Evolutionary conservation across 2,888 invertebrate genomes (phyloP).

Genomic region (Lasioglossum lativentre): DNA sequence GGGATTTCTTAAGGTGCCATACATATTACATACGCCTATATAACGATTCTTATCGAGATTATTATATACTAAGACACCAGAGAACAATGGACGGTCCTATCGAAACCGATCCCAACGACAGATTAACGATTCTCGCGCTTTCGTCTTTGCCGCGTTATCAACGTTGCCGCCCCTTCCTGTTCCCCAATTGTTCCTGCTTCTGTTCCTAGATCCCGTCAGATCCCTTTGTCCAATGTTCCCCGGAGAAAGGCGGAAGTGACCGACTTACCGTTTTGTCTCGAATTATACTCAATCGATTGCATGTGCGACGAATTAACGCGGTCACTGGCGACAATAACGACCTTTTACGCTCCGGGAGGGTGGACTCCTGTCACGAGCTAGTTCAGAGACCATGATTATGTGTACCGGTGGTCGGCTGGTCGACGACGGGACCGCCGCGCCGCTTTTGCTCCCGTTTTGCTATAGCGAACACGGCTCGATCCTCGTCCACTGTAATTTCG

Average conservation of each 20-base stretch:
- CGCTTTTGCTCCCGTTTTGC: neutral
- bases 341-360: conserved; percentile 35
- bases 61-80: conserved; percentile 5
- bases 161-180: conserved; percentile 27
- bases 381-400: conserved; percentile 41
- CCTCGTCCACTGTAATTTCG: conserved; percentile 1
- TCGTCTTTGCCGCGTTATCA: conserved; percentile 54
- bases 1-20: conserved; percentile 58
- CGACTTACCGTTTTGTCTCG: conserved; percentile 52
- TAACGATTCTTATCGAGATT: conserved; percentile 12
- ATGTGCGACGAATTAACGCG: conserved; percentile 58
- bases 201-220: neutral
- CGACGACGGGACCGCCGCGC: neutral
- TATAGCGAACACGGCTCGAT: neutral
- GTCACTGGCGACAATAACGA: conserved; percentile 66
- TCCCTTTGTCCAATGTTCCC: neutral
- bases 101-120: neutral
- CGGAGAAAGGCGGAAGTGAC: conserved; percentile 54
- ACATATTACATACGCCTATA: conserved; percentile 51
- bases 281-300: conserved; percentile 44
- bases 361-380: conserved; percentile 20
- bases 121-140: conserved; percentile 37
- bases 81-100: conserved; percentile 12
- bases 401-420: neutral
- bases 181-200: neutral